Conservation (phyloP, 1,140 invertebrate genomes). For the Diabrotica virgifera region DNA sequence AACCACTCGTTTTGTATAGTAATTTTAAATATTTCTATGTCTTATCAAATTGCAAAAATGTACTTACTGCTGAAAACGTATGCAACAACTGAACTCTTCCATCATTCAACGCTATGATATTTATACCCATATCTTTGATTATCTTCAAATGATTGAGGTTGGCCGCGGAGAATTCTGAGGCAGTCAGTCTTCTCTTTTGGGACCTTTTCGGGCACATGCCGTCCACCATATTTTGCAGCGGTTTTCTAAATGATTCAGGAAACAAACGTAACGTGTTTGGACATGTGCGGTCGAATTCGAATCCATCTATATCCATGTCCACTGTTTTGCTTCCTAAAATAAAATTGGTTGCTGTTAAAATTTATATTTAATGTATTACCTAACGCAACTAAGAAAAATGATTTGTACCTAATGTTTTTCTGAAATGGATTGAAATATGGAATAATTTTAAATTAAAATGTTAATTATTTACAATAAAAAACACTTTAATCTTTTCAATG, state of each 20-base stretch:
- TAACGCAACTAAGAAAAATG: too few relatives aligned
- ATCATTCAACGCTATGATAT: constrained; percentile 81
- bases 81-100: constrained; percentile 89
- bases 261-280: constrained; percentile 82
- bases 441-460: too few relatives aligned
- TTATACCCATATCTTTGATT: constrained; percentile 92
- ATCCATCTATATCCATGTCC: constrained; percentile 58
- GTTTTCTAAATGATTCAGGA: constrained; percentile 72
- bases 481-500: too few relatives aligned
- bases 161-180: constrained; percentile 75
- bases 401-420: too few relatives aligned
- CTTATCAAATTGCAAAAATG: not conserved
- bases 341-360: too few relatives aligned
- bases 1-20: too few relatives aligned
- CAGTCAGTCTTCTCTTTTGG: constrained; percentile 57
- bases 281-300: constrained; percentile 74
- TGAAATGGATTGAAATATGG: too few relatives aligned
- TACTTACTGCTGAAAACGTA: constrained; percentile 73
- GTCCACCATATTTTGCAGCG: constrained; percentile 82
- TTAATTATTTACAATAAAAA: too few relatives aligned
- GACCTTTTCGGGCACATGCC: constrained; percentile 68
- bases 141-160: constrained; percentile 88
- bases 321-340: constrained; percentile 7
- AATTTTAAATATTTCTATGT: too few relatives aligned
- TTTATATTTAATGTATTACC: too few relatives aligned